Percentiles rank a stretch among this genome's conserved stretches.
Evolutionary conservation across 2,888 invertebrate species (phyloP).

Genomic region (Agrochola litura): DNA sequence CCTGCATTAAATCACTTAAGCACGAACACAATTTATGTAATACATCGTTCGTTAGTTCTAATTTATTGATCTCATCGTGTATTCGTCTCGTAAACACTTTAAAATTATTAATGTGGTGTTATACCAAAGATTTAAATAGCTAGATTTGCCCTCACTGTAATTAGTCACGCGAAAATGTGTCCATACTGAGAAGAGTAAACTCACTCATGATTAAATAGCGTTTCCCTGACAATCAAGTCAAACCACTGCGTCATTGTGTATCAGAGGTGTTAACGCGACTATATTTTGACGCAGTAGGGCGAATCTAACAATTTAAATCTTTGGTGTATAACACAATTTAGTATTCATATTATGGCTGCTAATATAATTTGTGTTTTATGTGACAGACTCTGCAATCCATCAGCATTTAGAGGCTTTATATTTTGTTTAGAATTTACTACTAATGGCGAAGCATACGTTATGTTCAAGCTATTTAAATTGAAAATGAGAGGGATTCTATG

Average conservation of each 20-base stretch:
- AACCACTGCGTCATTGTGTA: neutral
- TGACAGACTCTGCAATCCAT: constrained; percentile 33
- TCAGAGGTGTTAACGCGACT: neutral
- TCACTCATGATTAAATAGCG: neutral
- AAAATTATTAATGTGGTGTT: constrained; percentile 9
- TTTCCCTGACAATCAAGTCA: neutral
- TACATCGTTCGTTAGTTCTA: neutral
- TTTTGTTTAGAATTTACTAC: constrained; percentile 19
- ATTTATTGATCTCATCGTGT: constrained; percentile 24
- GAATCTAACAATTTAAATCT: neutral
- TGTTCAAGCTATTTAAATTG: constrained; percentile 3
- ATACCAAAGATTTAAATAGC: neutral
- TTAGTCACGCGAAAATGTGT: too few relatives aligned
- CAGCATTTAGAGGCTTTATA: constrained; percentile 12
- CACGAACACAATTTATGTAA: constrained; percentile 3
- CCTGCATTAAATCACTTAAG: constrained; percentile 3
- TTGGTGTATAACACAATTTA: constrained; percentile 1
- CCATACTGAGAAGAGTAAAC: neutral
- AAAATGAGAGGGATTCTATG: neutral
- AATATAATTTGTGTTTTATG: constrained; percentile 26
- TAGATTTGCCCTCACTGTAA: too few relatives aligned
- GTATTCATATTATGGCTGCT: constrained; percentile 16
- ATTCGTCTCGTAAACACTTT: constrained; percentile 20
- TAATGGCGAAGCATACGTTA: neutral
- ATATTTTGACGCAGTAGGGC: neutral